phyloP scores from a whole-genome alignment of 1,140 invertebrate genomes.

The Aphis craccivora region DNA sequence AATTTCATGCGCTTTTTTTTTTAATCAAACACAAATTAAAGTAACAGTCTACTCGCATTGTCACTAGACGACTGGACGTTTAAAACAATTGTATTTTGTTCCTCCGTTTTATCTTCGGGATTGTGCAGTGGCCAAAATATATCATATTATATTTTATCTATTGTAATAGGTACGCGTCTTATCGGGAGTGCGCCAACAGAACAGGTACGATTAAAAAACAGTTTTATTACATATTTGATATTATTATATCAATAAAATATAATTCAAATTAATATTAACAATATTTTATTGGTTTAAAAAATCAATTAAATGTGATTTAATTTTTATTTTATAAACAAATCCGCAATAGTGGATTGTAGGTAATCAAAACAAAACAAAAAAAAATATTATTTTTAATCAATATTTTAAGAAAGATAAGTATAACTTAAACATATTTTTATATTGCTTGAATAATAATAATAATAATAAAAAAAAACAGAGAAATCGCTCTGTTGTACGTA shows the following conservation, averaged over 20 bases:
- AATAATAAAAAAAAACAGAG: not conserved
- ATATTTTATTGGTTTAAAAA: not conserved
- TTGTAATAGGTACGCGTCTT: not conserved
- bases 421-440: not conserved
- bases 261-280: not conserved
- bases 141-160: not conserved
- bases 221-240: not conserved
- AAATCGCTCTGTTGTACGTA: not conserved
- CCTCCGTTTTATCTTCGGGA: not conserved
- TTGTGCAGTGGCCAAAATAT: not conserved
- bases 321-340: too few species aligned
- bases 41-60: not conserved
- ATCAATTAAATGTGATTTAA: too few species aligned
- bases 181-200: not conserved
- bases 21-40: not conserved
- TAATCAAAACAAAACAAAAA: not conserved
- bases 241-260: not conserved
- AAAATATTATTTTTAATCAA: not conserved
- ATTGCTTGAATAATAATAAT: not conserved
- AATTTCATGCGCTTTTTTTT: not conserved
- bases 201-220: slow-evolving; percentile 7
- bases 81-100: not conserved
- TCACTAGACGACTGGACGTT: not conserved
- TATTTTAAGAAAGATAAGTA: not conserved
- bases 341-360: too few species aligned